These are phyloP conservation scores for Hydrozoanthus tunicans DNA, from an alignment of 64 coral and sea anemone species.

Conservation along the genomic window DNA sequence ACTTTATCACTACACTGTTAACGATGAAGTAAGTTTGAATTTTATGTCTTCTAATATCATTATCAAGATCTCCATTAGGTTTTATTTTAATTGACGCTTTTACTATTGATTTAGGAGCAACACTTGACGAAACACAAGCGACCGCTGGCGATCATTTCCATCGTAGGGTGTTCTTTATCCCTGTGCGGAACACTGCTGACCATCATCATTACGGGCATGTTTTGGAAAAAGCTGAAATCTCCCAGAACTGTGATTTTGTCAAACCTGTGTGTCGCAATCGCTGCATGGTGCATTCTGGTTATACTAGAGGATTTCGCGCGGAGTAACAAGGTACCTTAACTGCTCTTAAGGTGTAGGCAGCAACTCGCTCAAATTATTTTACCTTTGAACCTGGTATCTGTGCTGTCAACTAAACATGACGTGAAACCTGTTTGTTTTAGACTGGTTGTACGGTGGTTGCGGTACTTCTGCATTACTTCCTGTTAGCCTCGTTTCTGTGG, in stretches of 20 bases:
- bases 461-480: slow-evolving; percentile 61
- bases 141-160: slow-evolving; percentile 34
- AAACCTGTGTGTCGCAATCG: slow-evolving; percentile 57
- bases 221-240: slow-evolving; percentile 56
- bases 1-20: no score
- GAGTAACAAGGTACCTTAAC: slow-evolving; percentile 1
- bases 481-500: slow-evolving; percentile 62
- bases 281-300: slow-evolving; percentile 36
- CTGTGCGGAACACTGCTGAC: slow-evolving; percentile 70
- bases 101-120: slow-evolving; percentile 2
- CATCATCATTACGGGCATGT: slow-evolving; percentile 18
- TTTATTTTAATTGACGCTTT: no score
- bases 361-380: no score
- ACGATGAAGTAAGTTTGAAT: background rate
- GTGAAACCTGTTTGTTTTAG: background rate
- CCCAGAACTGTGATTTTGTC: slow-evolving; percentile 41
- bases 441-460: slow-evolving; percentile 47
- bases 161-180: slow-evolving; percentile 53
- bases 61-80: background rate
- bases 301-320: slow-evolving; percentile 21
- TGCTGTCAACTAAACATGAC: no score
- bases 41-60: background rate
- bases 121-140: background rate
- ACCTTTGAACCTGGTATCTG: no score
- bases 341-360: no score